These are phyloP conservation scores for Psettodes erumei DNA, from an alignment of 2,113 vertebrate species.

Conservation along the genomic window DNA sequence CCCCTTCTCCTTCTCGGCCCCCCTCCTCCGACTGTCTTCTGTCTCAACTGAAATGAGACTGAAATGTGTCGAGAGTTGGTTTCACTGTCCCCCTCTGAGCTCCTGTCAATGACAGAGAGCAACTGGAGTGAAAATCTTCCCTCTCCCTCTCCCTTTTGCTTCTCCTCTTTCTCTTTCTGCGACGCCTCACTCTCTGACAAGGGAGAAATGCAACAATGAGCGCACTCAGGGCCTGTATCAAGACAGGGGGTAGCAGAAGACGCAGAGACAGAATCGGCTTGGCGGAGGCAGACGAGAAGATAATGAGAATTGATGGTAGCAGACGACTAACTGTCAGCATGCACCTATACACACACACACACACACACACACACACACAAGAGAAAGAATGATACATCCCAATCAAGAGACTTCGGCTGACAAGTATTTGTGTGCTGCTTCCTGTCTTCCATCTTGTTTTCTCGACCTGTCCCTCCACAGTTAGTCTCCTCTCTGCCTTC, in stretches of 20 bases:
- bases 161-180: constrained; percentile 25
- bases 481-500: constrained; percentile 5
- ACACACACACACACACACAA: neutral
- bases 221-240: constrained; percentile 55
- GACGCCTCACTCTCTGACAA: constrained; percentile 55
- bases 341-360: constrained; percentile 32
- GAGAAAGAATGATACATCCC: constrained; percentile 31
- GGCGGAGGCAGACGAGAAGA: constrained; percentile 48
- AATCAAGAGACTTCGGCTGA: constrained; percentile 50
- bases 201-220: constrained; percentile 60
- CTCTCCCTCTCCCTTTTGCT: neutral
- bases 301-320: constrained; percentile 72
- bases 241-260: constrained; percentile 45
- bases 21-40: neutral
- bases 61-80: constrained; percentile 39
- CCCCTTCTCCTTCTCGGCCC: neutral
- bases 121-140: constrained; percentile 37
- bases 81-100: constrained; percentile 29
- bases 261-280: constrained; percentile 51
- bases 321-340: constrained; percentile 53
- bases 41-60: constrained; percentile 29
- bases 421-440: constrained; percentile 39
- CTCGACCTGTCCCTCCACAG: constrained; percentile 12
- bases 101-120: constrained; percentile 25
- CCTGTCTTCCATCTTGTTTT: constrained; percentile 28